phyloP scores from a whole-genome alignment of 2,888 invertebrate species.

The Himalopsyche tibetana region DNA sequence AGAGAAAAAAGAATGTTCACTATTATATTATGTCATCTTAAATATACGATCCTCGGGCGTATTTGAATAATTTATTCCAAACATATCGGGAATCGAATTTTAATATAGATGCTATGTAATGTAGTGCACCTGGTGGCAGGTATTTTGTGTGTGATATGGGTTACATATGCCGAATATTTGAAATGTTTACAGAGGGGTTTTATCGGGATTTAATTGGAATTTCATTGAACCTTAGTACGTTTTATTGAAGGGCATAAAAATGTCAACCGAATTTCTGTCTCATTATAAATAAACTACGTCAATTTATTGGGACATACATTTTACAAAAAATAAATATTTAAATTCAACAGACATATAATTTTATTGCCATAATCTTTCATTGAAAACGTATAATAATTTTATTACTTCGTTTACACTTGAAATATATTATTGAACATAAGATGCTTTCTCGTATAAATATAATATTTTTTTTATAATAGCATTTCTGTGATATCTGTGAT shows the following conservation, averaged over 20 bases:
- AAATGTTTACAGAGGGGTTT: neutral
- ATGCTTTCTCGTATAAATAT: no score
- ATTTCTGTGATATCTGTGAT: no score
- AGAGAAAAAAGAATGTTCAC: slow-evolving; percentile 46
- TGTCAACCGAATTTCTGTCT: neutral
- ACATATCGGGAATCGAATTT: slow-evolving; percentile 54
- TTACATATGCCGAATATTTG: slow-evolving; percentile 45
- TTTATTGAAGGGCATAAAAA: neutral
- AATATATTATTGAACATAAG: no score
- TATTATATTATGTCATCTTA: slow-evolving; percentile 51
- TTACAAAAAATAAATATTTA: no score
- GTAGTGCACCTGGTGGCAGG: slow-evolving; percentile 50
- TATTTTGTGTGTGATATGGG: slow-evolving; percentile 48
- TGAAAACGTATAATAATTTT: no score
- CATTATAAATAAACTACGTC: no score
- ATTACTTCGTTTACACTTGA: no score
- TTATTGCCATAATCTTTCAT: no score
- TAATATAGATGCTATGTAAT: slow-evolving; percentile 46
- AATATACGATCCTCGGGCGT: slow-evolving; percentile 13
- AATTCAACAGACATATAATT: no score
- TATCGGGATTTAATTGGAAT: slow-evolving; percentile 46
- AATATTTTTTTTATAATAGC: no score
- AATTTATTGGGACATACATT: no score
- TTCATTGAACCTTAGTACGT: neutral
- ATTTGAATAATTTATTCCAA: slow-evolving; percentile 63